Base-by-base conservation (phyloP, 2,113 vertebrate species). In the Ahaetulla prasina region DNA sequence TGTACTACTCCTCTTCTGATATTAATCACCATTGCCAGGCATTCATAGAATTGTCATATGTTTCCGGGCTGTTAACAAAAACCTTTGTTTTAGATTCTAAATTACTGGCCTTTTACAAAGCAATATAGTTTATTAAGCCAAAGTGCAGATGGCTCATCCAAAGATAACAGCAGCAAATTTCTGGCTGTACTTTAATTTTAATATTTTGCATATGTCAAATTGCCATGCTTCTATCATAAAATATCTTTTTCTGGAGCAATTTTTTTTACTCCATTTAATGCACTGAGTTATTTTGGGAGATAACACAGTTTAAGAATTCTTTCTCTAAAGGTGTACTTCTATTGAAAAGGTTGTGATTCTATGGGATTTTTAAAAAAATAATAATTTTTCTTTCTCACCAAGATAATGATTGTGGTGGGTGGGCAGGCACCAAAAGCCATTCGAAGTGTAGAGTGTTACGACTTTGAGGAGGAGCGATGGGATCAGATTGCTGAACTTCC, bases 381-480 rank as follows among this genome's bases (percentile, higher is more conserved):
- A 74, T 94, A 89, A 74, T 85, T 45, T 96, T 1, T 47, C 43
- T 95, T 39, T 92, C 95, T 80, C 96, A 68, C 94, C 87, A 96
- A 99, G 99, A 98, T 99, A 96, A 99, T 99, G 99, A 99, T 99
- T 0, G 99, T 99, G 95, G 99, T 99, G 87, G 99, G 99, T 0
- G 99, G 99, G 47, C 99, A 99, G 96, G 99, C 99, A 0, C 99
- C 99, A 23, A 99, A 99, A 97, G 99, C 99, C 49, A 99, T 99
- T 94, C 98, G 99, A 92, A 99, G 98, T 0, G 99, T 99, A 94
- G 99, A 99, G 96, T 99, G 99, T 96, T 99, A 99, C 20, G 99
- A 99, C 94, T 98, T 99, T 25, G 98, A 99, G 96, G 99, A 99
- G 90, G 99, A 99, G 90, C 98, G 99, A 20, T 99, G 99, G 99